These are phyloP conservation scores for Pseudopodoces humilis DNA, from an alignment of 2,113 vertebrate genomes.

Conservation along the genomic window DNA sequence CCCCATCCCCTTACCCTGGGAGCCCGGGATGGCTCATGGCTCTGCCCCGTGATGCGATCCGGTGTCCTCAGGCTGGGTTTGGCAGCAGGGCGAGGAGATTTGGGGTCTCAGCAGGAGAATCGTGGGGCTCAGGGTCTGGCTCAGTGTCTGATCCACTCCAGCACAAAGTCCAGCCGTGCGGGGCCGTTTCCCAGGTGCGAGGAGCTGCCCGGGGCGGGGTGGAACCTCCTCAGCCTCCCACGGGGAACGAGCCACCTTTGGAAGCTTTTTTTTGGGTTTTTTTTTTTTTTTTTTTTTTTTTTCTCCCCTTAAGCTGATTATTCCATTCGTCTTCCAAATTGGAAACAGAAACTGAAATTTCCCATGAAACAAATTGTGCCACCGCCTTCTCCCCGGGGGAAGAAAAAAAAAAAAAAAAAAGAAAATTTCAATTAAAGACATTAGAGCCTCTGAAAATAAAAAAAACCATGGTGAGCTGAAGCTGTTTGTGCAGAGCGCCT, in stretches of 20 bases:
- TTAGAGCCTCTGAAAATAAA: neutral
- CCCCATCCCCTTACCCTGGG: too few relatives aligned
- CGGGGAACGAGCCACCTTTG: neutral
- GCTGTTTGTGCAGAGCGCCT: neutral
- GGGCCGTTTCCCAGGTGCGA: neutral
- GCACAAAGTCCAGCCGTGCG: neutral
- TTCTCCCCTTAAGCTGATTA: neutral
- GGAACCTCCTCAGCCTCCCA: neutral
- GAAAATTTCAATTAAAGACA: constrained; percentile 27
- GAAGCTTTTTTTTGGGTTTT: neutral
- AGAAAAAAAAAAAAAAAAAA: neutral
- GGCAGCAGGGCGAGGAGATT: neutral
- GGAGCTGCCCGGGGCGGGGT: neutral
- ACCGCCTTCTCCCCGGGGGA: neutral
- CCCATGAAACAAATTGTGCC: constrained; percentile 35
- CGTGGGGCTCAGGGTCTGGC: neutral
- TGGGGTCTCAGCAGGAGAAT: neutral
- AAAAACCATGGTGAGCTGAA: neutral
- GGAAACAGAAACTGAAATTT: constrained; percentile 52
- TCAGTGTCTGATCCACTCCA: neutral
- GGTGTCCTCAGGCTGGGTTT: neutral
- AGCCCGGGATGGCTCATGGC: neutral
- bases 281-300: neutral
- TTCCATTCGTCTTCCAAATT: constrained; percentile 41
- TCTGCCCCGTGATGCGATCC: neutral